Evolutionary conservation across 2,797 vertebrate species (phyloP), one percentile per base, ranked within the genome.

Genomic region (Galagoides demidoff): DNA sequence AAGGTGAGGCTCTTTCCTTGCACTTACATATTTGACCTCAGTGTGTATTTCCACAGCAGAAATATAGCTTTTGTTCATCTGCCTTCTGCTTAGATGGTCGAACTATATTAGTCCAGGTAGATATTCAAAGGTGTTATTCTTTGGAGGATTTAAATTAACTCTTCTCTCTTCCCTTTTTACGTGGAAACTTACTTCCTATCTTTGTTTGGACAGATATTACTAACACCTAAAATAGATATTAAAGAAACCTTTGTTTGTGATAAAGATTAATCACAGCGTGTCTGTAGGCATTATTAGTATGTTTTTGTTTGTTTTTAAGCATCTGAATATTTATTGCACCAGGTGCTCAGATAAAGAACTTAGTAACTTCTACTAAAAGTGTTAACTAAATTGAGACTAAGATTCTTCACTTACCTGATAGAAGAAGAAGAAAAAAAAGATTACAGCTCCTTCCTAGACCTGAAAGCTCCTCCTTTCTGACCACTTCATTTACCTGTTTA

Each of bases 191-290:
- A 8, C 43, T 82, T 85, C 85, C 39, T 82, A 11, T 77, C 37
- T 79, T 88, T 89, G 29, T 78, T 71, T 86, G 43, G 13, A 85
- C 45, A 92, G 59, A 78, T 88, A 79, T 61, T 91, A 17, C 16
- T 34, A 59, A 10, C 52, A 68, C 85, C 64, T 95, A 49, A 85
- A 84, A 70, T 34, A 81, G 37, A 64, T 57, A 7, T 20, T 52
- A 34, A 73, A 63, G 70, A 85, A 49, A 76, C 5, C 6, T 70
- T 92, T 84, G 4, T 45, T 87, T 3, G 7, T 57, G 57, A 88
- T 76, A 88, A 66, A 22, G 12, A 61, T 83, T 78, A 17, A 59
- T 70, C 43, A 64, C 25, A 64, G 66, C 7, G 22, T 74, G 64
- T 70, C 31, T 71, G 4, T 31, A 11, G 37, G 66, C 13, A 70